Evolutionary conservation across 1,140 invertebrate genomes (phyloP), one percentile per base, ranked within the genome.

Genomic region (Rhynchophorus ferrugineus): DNA sequence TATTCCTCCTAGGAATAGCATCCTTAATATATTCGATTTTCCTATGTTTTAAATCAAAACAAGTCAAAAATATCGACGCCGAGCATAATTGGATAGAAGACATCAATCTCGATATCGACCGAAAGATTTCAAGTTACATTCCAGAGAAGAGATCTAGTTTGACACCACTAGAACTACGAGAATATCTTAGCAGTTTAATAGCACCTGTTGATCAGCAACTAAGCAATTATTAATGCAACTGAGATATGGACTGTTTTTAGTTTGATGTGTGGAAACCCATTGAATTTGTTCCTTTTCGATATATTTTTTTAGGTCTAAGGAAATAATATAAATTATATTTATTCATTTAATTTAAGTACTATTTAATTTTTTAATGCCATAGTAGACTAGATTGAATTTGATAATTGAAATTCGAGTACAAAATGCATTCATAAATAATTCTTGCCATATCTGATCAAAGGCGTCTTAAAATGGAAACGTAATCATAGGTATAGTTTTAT

Each of bases 1-100:
- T 78, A 0, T 75, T 87, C 17, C 16, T 78, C 0, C 49, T 73
- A 3, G 83, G 83, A 1, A 54, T 69, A 1, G 56, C 75, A 8
- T 73, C 78, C 20, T 63, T 83, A 1, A 37, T 76, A 0, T 65
- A 67, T 44, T 67, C 71, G 16, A 53, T 76, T 2, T 59, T 57
- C 43, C 59, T 51, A 44, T 59, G 59, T 22, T 18, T 58, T 5
- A 36, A 57, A 17, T 22, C 57, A 11, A 54, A 48, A 48, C 54
- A 48, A 14, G 14, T 19, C 7, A 29, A 42, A 9, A n/a, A n/a
- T n/a, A 38, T 19, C 3, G 45, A 21, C 5, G 44, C 54, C 24
- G 37, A 62, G 39, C 41, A 48, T 3, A 44, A 49, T 7, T 64
- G 64, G 59, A 61, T 63, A 3, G 61, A 65, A 24, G 59, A 64